These are phyloP conservation scores for Camponotus floridanus DNA, from an alignment of 1,140 invertebrate species.

Conservation along the genomic window DNA sequence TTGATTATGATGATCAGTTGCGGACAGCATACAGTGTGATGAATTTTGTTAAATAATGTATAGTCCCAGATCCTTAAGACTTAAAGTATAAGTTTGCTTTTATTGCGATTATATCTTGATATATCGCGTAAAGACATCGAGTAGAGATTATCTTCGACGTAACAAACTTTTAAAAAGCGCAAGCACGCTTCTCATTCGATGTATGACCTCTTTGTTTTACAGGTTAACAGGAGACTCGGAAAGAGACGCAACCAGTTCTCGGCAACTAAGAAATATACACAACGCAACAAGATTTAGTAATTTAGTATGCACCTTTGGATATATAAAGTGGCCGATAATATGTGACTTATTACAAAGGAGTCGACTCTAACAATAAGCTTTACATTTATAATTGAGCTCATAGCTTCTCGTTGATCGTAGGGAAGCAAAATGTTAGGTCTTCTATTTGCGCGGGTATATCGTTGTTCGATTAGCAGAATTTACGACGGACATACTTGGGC, in stretches of 20 bases:
- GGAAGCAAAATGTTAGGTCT: conserved; percentile 67
- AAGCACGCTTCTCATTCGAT: conserved; percentile 59
- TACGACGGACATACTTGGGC: conserved; percentile 58
- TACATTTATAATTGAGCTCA: conserved; percentile 70
- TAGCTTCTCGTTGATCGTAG: conserved; percentile 63
- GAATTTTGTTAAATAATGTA: conserved; percentile 62
- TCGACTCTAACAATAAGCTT: conserved; percentile 73
- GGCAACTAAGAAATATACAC: conserved; percentile 66
- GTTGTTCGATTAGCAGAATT: conserved; percentile 45
- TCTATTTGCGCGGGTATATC: conserved; percentile 67
- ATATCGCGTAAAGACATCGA: conserved; percentile 57
- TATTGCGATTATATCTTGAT: conserved; percentile 54
- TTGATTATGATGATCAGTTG: conserved; percentile 68
- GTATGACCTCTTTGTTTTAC: conserved; percentile 67
- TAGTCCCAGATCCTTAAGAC: conserved; percentile 57
- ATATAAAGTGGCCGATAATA: conserved; percentile 69
- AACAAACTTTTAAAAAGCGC: conserved; percentile 42
- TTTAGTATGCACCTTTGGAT: conserved; percentile 74
- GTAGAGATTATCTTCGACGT: conserved; percentile 53
- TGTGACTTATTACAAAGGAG: conserved; percentile 70
- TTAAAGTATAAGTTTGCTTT: conserved; percentile 57
- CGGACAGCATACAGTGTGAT: conserved; percentile 53
- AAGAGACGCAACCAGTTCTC: conserved; percentile 61
- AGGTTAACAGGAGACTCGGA: conserved; percentile 60
- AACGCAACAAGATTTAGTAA: conserved; percentile 75